Evolutionary conservation across 2,797 vertebrate species (phyloP).

Genomic region (Clarias laeviceps): DNA sequence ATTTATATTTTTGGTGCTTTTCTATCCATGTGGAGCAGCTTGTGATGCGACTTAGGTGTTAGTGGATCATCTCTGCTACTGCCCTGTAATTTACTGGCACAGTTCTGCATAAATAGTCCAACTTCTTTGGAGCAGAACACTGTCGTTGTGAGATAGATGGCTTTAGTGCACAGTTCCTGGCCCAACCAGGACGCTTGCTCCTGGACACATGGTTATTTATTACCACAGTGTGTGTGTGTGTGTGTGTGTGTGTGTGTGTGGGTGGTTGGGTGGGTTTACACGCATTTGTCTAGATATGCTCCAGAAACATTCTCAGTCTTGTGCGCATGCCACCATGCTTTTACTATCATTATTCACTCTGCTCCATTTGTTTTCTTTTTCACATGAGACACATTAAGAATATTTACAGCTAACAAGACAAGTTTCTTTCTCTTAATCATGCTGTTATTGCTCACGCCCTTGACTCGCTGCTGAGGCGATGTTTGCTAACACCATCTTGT

Average conservation of each 20-base stretch:
- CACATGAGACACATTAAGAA: background rate
- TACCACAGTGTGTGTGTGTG: background rate
- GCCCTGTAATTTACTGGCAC: background rate
- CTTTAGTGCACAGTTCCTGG: background rate
- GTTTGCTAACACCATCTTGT: background rate
- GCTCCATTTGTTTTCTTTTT: slow-evolving; percentile 8
- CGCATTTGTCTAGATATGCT: slow-evolving; percentile 15
- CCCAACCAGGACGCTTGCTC: background rate
- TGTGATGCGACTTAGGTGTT: background rate
- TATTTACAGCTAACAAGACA: background rate
- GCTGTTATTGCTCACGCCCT: background rate
- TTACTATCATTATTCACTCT: background rate
- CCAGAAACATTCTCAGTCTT: slow-evolving; percentile 8
- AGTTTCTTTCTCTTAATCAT: background rate
- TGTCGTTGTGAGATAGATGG: slow-evolving; percentile 19
- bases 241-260: background rate
- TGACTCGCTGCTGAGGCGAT: background rate
- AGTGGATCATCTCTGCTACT: background rate
- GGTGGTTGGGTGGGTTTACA: background rate
- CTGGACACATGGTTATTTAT: slow-evolving; percentile 14
- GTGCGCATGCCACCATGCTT: slow-evolving; percentile 1
- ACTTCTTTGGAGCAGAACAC: slow-evolving; percentile 13
- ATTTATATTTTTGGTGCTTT: background rate
- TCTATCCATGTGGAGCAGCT: background rate
- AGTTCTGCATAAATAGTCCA: slow-evolving; percentile 5